phyloP scores from a whole-genome alignment of 2,113 vertebrate genomes.

The Brienomyrus brachyistius region DNA sequence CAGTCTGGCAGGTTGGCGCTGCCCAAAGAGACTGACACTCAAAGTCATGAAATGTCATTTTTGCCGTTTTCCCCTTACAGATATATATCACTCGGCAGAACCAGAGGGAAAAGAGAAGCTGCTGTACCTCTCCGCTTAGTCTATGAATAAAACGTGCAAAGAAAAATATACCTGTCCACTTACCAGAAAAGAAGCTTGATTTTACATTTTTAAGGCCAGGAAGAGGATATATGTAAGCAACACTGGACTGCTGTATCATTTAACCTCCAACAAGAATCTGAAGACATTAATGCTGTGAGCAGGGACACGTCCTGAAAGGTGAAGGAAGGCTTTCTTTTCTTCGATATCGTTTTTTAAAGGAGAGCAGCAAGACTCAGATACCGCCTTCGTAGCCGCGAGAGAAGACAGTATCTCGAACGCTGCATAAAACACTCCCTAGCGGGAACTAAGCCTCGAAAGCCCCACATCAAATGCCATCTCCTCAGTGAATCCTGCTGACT shows the following conservation, averaged over 20 bases:
- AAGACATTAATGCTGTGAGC: background rate
- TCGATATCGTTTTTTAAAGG: background rate
- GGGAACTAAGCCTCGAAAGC: background rate
- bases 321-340: too few relatives aligned
- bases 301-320: background rate
- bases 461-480: slow-evolving; percentile 14
- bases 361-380: background rate
- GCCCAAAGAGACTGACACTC: background rate
- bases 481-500: slow-evolving; percentile 11
- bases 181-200: background rate
- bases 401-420: background rate
- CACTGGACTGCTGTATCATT: background rate
- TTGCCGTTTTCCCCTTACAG: background rate
- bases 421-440: slow-evolving; percentile 8
- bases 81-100: background rate
- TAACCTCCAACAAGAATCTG: background rate
- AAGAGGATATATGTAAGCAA: background rate
- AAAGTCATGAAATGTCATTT: background rate
- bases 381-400: background rate
- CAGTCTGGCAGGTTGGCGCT: background rate
- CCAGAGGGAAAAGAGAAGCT: too few relatives aligned
- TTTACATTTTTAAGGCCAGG: background rate
- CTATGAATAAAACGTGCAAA: background rate
- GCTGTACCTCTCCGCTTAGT: too few relatives aligned
- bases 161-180: background rate